These are phyloP conservation scores for Anniella stebbinsi DNA, from an alignment of 2,797 vertebrate species.

Conservation along the genomic window DNA sequence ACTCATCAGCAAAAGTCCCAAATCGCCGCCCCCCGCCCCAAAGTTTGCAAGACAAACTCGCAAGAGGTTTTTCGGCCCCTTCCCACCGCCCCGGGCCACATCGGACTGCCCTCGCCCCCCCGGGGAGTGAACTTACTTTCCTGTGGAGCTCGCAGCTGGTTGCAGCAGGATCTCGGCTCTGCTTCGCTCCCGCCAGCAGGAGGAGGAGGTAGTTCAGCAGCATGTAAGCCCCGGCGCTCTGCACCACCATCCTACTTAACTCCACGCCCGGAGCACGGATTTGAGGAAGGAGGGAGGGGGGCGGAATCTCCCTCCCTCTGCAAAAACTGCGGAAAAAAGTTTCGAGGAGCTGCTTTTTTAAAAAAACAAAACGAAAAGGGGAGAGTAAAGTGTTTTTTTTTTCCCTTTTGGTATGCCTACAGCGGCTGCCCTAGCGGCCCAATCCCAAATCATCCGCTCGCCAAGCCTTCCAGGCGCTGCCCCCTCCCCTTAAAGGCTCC, in stretches of 20 bases:
- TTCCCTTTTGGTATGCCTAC: not conserved
- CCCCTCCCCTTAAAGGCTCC: conserved; percentile 59
- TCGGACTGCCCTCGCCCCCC: not conserved
- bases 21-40: not conserved
- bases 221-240: conserved; percentile 76
- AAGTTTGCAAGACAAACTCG: not conserved
- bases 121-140: conserved; percentile 80
- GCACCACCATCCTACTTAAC: conserved; percentile 77
- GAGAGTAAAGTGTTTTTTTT: not conserved
- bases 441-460: not conserved
- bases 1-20: not conserved
- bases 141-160: conserved; percentile 80
- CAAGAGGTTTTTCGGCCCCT: accelerated
- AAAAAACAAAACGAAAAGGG: no score
- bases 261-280: no score
- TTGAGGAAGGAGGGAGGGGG: conserved; percentile 25
- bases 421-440: not conserved
- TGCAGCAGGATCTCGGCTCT: conserved; percentile 76
- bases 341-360: not conserved
- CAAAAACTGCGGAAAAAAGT: not conserved
- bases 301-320: not conserved
- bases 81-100: not conserved
- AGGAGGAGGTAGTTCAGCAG: conserved; percentile 81
- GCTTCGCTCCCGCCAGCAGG: conserved; percentile 82
- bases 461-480: conserved; percentile 33